Evolutionary conservation across 2,888 invertebrate genomes (phyloP).

Genomic region (Norana najaformis): DNA sequence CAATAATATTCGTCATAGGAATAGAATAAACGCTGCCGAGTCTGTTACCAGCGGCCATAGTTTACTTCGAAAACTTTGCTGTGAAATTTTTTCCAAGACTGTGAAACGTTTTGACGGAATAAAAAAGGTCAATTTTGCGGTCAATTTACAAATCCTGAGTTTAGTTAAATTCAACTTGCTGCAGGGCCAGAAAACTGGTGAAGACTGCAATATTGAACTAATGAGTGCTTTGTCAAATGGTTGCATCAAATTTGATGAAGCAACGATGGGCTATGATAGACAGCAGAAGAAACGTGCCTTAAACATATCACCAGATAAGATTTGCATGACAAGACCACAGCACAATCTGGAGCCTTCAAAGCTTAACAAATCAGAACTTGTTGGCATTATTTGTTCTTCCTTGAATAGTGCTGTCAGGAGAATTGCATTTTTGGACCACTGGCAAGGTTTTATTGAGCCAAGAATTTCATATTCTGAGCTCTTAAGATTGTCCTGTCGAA

Average conservation of each 20-base stretch:
- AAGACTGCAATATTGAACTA: neutral
- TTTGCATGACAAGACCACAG: neutral
- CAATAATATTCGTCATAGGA: neutral
- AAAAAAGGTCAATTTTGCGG: neutral
- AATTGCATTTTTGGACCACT: neutral
- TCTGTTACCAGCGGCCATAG: neutral
- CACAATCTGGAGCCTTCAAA: neutral
- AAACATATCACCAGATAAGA: neutral
- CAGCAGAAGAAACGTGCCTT: neutral
- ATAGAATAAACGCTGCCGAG: neutral
- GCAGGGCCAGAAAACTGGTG: neutral
- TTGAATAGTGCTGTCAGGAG: neutral
- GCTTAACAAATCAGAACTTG: neutral
- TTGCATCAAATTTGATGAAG: slow-evolving; percentile 13
- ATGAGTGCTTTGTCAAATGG: neutral
- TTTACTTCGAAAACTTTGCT: neutral
- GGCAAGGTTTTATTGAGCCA: neutral
- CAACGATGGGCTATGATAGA: neutral
- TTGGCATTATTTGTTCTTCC: neutral
- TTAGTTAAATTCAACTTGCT: neutral
- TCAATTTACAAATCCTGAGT: neutral
- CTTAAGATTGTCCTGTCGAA: neutral
- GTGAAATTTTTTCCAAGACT: neutral
- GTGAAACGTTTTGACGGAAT: neutral
- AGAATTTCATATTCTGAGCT: neutral